phyloP scores from a whole-genome alignment of 2,888 invertebrate species.

The Meta bourneti region DNA sequence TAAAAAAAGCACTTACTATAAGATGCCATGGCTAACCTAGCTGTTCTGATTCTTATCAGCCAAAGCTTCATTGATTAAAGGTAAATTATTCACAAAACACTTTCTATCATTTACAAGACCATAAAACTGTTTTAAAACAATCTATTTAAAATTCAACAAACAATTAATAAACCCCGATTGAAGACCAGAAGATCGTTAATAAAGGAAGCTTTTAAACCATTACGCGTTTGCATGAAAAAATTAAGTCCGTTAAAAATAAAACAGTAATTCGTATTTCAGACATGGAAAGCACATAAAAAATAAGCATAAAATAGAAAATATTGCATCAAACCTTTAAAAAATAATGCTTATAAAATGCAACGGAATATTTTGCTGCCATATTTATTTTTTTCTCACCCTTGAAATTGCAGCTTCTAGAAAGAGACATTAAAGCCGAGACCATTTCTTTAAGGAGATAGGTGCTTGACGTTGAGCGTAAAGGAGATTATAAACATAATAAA shows the following conservation, averaged over 20 bases:
- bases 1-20: too few relatives aligned
- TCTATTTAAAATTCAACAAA: too few relatives aligned
- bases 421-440: not conserved
- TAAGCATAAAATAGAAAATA: not conserved
- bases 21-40: too few relatives aligned
- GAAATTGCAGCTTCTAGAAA: not conserved
- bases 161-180: too few relatives aligned
- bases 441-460: not conserved
- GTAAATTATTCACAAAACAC: too few relatives aligned
- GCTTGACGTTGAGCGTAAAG: not conserved
- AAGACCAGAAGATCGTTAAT: too few relatives aligned
- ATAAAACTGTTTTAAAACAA: too few relatives aligned
- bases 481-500: not conserved
- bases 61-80: too few relatives aligned
- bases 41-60: too few relatives aligned
- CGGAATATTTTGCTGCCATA: not conserved
- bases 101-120: too few relatives aligned
- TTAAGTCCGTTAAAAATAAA: not conserved
- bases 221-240: too few relatives aligned
- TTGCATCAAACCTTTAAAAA: not conserved
- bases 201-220: too few relatives aligned
- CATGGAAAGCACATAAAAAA: not conserved
- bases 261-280: not conserved
- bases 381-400: not conserved
- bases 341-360: not conserved